phyloP scores from a whole-genome alignment of 1,140 invertebrate genomes.

The Drosophila simulans region DNA sequence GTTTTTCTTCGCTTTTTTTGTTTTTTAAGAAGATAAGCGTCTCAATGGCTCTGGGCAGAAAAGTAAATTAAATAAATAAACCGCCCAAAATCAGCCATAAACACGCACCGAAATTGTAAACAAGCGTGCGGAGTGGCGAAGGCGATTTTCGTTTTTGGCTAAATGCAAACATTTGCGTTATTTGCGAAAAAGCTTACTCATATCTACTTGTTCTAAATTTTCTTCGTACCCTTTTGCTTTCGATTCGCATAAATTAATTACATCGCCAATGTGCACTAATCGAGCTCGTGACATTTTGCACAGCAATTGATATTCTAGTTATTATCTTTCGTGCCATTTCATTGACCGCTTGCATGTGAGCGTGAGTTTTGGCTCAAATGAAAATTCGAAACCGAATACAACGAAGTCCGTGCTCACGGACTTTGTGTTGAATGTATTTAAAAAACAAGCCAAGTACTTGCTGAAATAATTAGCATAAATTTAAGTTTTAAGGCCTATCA shows the following conservation, averaged over 20 bases:
- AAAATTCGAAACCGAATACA: not conserved
- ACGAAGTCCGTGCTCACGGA: not conserved
- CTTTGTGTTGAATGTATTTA: no score
- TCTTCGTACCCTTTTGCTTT: conserved; percentile 50
- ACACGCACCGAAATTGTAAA: conserved; percentile 38
- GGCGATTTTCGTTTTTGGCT: conserved; percentile 47
- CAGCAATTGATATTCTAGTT: conserved; percentile 40
- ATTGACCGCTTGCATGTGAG: conserved; percentile 1
- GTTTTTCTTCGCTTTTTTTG: not conserved
- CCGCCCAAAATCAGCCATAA: conserved; percentile 45
- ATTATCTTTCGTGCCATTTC: conserved; percentile 9
- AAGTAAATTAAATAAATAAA: conserved; percentile 22
- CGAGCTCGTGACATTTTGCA: conserved; percentile 75
- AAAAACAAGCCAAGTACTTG: no score
- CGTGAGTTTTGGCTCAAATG: not conserved
- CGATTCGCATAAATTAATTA: conserved; percentile 76
- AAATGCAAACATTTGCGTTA: conserved; percentile 58
- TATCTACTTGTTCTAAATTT: conserved; percentile 38
- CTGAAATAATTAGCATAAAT: no score
- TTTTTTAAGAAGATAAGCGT: conserved; percentile 5
- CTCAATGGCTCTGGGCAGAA: conserved; percentile 14
- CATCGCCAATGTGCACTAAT: conserved; percentile 67
- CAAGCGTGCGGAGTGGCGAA: not conserved
- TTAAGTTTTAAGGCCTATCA: no score
- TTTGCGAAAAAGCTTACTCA: conserved; percentile 42